These are phyloP conservation scores for Mamestra brassicae DNA, from an alignment of 2,888 invertebrate genomes.

Conservation along the genomic window DNA sequence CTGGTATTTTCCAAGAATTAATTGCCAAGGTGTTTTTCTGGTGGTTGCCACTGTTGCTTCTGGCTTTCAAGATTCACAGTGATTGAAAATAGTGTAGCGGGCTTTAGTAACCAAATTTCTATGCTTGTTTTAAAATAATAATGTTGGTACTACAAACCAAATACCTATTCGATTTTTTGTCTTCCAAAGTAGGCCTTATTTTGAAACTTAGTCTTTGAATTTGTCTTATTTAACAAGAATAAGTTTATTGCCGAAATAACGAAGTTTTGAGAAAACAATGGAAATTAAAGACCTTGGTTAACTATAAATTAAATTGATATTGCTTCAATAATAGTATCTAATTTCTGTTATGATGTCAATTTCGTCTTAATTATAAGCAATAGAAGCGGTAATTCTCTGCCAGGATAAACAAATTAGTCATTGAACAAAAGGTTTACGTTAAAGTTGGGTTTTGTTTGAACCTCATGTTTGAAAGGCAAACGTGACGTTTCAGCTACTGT, in stretches of 20 bases:
- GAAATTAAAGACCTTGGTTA: neutral
- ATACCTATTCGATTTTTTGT: no score
- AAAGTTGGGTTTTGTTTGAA: neutral
- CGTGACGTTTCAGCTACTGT: no score
- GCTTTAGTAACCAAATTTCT: neutral
- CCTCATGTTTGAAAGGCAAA: no score
- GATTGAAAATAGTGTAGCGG: neutral
- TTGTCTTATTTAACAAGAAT: neutral
- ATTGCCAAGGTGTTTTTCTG: neutral
- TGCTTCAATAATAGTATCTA: slow-evolving; percentile 7
- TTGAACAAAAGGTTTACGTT: neutral
- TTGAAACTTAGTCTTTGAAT: neutral
- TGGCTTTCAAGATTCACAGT: neutral
- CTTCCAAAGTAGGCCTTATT: no score
- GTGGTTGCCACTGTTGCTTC: neutral
- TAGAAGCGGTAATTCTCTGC: slow-evolving; percentile 9
- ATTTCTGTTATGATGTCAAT: slow-evolving; percentile 26
- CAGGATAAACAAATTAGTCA: slow-evolving; percentile 14
- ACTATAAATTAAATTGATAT: slow-evolving; percentile 13
- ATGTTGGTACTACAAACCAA: no score
- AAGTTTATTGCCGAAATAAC: neutral
- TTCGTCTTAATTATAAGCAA: slow-evolving; percentile 27
- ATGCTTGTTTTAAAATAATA: no score
- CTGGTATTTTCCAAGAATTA: neutral
- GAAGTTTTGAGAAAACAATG: slow-evolving; percentile 8